Evolutionary conservation across 2,113 vertebrate genomes (phyloP).

Genomic region (Anhinga rufa): DNA sequence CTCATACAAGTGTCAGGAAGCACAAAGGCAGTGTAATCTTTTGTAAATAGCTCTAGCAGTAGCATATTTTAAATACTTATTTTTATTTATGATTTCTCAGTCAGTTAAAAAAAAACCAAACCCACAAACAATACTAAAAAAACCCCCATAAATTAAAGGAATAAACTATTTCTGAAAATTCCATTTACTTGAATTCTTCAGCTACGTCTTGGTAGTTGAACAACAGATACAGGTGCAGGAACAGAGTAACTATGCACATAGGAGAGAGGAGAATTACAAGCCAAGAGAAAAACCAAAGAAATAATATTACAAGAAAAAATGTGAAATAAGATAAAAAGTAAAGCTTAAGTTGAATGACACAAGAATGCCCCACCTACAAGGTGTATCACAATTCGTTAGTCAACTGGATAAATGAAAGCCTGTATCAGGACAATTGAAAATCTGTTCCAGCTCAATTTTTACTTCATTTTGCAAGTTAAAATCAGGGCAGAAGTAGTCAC

Average conservation of each 20-base stretch:
- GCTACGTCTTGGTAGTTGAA: neutral
- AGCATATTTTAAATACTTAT: neutral
- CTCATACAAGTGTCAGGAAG: neutral
- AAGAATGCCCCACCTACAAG: neutral
- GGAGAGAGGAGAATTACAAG: neutral
- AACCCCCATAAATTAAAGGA: neutral
- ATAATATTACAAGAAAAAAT: neutral
- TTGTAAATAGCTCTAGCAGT: fast-evolving
- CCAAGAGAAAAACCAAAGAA: neutral
- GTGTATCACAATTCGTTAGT: neutral
- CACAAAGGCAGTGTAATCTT: fast-evolving
- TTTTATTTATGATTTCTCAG: neutral
- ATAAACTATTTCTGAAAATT: neutral
- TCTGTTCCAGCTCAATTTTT: neutral
- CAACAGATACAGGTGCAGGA: neutral
- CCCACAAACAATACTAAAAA: neutral
- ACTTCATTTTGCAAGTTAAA: neutral
- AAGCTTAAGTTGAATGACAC: neutral
- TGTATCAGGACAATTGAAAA: neutral
- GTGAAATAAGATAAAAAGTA: neutral
- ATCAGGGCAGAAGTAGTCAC: neutral
- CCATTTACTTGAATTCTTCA: neutral
- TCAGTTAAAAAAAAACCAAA: neutral
- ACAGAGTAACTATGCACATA: neutral
- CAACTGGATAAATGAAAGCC: neutral